phyloP scores from a whole-genome alignment of 2,797 vertebrate species.

The Spheniscus humboldti region DNA sequence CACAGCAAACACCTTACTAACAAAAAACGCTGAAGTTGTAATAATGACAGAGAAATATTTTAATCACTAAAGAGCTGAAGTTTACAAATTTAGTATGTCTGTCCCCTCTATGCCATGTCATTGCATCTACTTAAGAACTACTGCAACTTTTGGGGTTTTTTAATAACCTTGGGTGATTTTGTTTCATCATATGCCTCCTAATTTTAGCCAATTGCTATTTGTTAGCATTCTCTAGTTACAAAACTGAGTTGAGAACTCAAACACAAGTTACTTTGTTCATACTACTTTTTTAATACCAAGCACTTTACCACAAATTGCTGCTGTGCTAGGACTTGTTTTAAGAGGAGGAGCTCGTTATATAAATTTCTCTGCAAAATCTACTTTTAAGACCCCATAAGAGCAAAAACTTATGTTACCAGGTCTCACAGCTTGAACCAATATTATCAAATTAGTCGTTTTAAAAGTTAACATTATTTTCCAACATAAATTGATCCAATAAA shows the following conservation, averaged over 20 bases:
- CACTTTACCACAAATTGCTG: neutral
- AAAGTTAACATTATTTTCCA: neutral
- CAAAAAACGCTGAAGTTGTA: neutral
- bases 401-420: neutral
- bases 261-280: neutral
- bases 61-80: neutral
- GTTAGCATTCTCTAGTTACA: neutral
- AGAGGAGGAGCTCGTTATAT: neutral
- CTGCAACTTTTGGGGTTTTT: neutral
- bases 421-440: neutral
- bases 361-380: neutral
- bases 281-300: neutral
- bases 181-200: neutral
- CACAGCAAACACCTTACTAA: neutral
- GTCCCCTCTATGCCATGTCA: neutral
- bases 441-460: neutral
- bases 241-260: neutral
- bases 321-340: neutral
- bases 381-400: neutral
- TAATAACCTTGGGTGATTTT: neutral
- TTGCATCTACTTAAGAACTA: neutral
- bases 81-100: neutral
- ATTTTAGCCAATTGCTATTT: neutral
- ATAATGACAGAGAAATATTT: neutral
- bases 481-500: neutral